Evolutionary conservation across 2,797 vertebrate genomes (phyloP).

Genomic region (Tarsius wallacei): DNA sequence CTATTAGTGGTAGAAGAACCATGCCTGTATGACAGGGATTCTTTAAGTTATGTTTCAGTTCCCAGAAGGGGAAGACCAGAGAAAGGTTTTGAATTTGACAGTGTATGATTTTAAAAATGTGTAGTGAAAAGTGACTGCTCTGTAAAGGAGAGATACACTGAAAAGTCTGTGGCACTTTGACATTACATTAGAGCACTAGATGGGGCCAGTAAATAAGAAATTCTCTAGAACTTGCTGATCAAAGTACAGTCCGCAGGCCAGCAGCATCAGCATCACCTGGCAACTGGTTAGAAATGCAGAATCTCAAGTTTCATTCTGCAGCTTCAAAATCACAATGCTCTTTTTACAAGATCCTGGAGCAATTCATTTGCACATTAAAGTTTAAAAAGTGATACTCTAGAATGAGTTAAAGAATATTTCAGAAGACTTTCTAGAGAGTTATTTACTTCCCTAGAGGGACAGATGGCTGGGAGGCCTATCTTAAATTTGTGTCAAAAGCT

Average conservation of each 20-base stretch:
- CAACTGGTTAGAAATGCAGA: not conserved
- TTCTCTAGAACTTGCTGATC: not conserved
- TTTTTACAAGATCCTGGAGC: not conserved
- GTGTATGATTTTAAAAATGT: not conserved
- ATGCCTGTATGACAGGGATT: not conserved
- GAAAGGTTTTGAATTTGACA: constrained; percentile 2
- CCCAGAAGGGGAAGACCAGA: not conserved
- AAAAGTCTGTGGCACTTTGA: not conserved
- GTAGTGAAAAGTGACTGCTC: not conserved
- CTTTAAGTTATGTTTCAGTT: constrained; percentile 5
- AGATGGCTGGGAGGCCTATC: constrained; percentile 23
- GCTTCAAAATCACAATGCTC: not conserved
- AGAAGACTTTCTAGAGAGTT: constrained; percentile 42
- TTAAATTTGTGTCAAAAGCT: constrained; percentile 43
- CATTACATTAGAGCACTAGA: not conserved
- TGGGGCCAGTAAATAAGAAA: not conserved
- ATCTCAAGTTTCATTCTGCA: not conserved
- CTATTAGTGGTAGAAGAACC: not conserved
- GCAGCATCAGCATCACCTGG: not conserved
- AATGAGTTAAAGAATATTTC: constrained; percentile 41
- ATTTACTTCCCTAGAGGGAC: constrained; percentile 48
- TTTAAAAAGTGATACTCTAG: constrained; percentile 41
- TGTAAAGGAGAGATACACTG: not conserved
- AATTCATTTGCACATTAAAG: not conserved
- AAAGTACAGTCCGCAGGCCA: not conserved